These are phyloP conservation scores for Chesias legatella DNA, from an alignment of 2,888 invertebrate genomes.

Conservation along the genomic window DNA sequence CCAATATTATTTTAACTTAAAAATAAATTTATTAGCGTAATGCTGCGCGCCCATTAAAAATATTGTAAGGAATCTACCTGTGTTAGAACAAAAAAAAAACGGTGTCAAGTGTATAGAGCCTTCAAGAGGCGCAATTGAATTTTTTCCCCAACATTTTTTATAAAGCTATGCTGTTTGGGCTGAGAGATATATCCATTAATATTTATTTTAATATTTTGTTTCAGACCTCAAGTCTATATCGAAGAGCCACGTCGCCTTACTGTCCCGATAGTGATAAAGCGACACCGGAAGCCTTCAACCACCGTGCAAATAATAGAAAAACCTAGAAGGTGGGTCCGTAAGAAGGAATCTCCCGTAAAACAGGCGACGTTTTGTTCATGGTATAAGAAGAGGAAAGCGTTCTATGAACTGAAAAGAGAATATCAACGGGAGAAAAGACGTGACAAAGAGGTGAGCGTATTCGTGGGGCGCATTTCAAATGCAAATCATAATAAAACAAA, in stretches of 20 bases:
- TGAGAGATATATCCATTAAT: too few species aligned
- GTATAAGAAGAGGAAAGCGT: slow-evolving; percentile 33
- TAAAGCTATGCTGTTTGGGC: too few species aligned
- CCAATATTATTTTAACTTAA: too few species aligned
- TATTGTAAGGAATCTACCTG: too few species aligned
- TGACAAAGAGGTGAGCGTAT: slow-evolving; percentile 1
- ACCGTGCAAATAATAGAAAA: slow-evolving; percentile 21
- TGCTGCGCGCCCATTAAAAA: too few species aligned
- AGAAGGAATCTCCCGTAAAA: slow-evolving; percentile 10
- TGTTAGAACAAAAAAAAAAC: too few species aligned
- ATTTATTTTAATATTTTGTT: slow-evolving; percentile 9
- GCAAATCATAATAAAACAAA: too few species aligned
- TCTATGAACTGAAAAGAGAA: slow-evolving; percentile 23
- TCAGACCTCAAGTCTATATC: slow-evolving; percentile 39
- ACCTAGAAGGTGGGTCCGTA: slow-evolving; percentile 19
- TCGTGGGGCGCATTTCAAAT: not conserved
- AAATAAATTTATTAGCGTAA: too few species aligned
- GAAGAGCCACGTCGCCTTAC: slow-evolving; percentile 35
- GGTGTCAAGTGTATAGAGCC: too few species aligned
- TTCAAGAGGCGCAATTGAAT: too few species aligned
- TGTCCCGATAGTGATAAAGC: slow-evolving; percentile 35
- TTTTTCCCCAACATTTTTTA: too few species aligned
- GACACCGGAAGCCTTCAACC: slow-evolving; percentile 20
- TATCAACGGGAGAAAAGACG: slow-evolving; percentile 19
- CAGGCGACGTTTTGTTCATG: slow-evolving; percentile 29